These are phyloP conservation scores for Melanerpes aurifrons DNA, from an alignment of 2,113 vertebrate species.

Conservation along the genomic window DNA sequence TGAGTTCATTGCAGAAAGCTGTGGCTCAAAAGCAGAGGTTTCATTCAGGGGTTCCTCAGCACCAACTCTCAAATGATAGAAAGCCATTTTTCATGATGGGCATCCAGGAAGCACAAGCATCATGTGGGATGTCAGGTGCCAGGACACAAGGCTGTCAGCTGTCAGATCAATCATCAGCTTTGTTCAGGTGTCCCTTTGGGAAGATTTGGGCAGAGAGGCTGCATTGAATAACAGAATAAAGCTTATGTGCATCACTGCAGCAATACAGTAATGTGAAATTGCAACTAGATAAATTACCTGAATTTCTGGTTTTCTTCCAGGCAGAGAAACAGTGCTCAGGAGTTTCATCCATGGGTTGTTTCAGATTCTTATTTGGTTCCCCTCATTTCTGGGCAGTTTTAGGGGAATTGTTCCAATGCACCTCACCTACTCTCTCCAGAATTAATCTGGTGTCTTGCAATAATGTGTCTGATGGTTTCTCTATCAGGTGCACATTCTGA, in stretches of 20 bases:
- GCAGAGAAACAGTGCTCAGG: not conserved
- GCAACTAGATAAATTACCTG: not conserved
- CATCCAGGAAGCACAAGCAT: not conserved
- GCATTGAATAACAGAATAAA: not conserved
- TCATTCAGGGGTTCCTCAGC: not conserved
- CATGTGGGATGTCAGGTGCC: not conserved
- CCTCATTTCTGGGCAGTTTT: not conserved
- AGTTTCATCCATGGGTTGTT: not conserved
- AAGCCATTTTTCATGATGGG: not conserved
- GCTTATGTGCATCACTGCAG: not conserved
- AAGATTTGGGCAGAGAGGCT: not conserved
- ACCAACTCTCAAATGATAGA: accelerated
- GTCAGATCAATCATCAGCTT: not conserved
- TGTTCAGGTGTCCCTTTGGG: not conserved
- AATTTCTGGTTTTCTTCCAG: not conserved
- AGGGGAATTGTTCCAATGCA: not conserved
- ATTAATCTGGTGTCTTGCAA: not conserved
- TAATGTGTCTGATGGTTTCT: not conserved
- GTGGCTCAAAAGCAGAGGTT: not conserved
- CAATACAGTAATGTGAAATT: not conserved
- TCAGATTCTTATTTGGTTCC: not conserved
- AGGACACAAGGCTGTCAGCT: not conserved
- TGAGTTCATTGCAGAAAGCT: not conserved
- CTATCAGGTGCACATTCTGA: not conserved
- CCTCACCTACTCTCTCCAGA: not conserved